Evolutionary conservation across 2,113 vertebrate genomes (phyloP).

Genomic region (Etheostoma spectabile): DNA sequence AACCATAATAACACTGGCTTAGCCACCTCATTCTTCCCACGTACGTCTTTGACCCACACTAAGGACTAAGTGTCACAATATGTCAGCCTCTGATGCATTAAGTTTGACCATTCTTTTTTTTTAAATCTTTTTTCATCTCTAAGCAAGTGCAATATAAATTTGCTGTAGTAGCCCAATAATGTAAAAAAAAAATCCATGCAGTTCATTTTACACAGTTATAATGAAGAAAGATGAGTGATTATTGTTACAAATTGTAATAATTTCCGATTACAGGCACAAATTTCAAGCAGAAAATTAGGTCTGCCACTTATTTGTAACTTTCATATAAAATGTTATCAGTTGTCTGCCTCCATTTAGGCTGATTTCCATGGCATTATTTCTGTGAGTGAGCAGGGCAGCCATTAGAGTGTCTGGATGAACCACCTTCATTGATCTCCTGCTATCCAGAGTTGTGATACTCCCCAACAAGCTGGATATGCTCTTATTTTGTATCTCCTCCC

Average conservation of each 20-base stretch:
- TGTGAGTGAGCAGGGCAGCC: conserved; percentile 23
- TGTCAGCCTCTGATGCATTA: not conserved
- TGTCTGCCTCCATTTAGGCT: conserved; percentile 11
- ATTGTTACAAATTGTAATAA: not conserved
- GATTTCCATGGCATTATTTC: conserved; percentile 33
- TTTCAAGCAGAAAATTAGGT: not conserved
- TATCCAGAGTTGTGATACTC: conserved; percentile 54
- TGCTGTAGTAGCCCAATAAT: not conserved
- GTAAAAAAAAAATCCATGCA: not conserved
- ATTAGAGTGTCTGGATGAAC: conserved; percentile 52
- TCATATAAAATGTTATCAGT: not conserved
- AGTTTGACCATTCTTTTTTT: not conserved
- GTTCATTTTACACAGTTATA: not conserved
- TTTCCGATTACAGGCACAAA: not conserved
- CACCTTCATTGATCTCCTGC: conserved; percentile 65
- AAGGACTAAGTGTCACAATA: not conserved
- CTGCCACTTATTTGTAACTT: too few species aligned
- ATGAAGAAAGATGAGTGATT: not conserved
- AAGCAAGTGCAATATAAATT: not conserved
- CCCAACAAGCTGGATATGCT: conserved; percentile 43
- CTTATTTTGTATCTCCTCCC: conserved; percentile 34
- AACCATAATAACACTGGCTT: too few species aligned
- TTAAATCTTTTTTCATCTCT: not conserved
- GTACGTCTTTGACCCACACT: not conserved
- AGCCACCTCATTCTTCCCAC: too few species aligned